Evolutionary conservation across 2,888 invertebrate genomes (phyloP), one percentile per base, ranked within the genome.

Genomic region (Cosmia pyralina): DNA sequence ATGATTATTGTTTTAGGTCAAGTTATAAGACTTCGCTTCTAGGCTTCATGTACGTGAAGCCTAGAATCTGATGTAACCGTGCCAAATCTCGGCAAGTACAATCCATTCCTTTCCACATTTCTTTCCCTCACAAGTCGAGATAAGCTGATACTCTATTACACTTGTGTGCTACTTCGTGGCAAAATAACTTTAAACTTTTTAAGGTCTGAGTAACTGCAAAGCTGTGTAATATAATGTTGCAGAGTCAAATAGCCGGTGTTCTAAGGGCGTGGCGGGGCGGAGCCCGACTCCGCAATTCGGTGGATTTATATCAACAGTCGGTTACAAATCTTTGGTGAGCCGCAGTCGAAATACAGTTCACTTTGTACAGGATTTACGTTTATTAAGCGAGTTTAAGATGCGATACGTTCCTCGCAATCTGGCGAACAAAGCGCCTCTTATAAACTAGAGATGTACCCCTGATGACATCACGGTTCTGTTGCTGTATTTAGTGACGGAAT

Each of bases 271-370:
- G 88, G 82, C 72, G 72, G 78, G 85, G 88, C 79, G 86, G 83
- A 66, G 72, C 84, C 73, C 63, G 72, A 81, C 83, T 86, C 79
- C 81, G 77, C 86, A 83, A 87, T 88, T 87, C 85, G 81, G 85
- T 87, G 89, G 90, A 90, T 91, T 92, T 92, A 86, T 87, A 85
- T 82, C 78, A 68, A 85, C 83, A 85, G 88, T 90, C 88, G 83
- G 92, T 93, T 91, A 93, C 94, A 94, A 94, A 94, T 94, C 93
- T 93, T 92, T 84, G 93, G 93, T 93, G 91, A 93, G 93, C 94
- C 93, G 81, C 93, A 92, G 85, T 90, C 90, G 90, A 91, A 92
- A 92, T 89, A 90, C 91, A 90, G 90, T 91, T 92, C 92, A 90
- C 91, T 92, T 90, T 91, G 92, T 92, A 91, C 89, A 82, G 91